Conservation (phyloP, 2,888 invertebrate genomes). For the Ectemnius cavifrons region DNA sequence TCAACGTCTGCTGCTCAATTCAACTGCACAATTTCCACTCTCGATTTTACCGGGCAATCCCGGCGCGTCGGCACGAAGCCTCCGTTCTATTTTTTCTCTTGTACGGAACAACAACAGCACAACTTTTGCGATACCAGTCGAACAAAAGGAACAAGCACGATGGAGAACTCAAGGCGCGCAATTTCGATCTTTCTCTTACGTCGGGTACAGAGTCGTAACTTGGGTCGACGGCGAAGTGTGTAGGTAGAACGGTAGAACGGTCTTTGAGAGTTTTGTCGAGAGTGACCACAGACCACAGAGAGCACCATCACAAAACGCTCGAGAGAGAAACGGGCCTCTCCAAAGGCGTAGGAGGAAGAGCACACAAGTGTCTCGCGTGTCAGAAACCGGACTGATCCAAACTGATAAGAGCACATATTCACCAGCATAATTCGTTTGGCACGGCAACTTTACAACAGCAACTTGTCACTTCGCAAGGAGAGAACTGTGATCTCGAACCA, state of each 20-base stretch:
- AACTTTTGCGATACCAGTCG: background rate
- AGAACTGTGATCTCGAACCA: background rate
- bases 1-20: background rate
- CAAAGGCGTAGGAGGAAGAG: slow-evolving; percentile 33
- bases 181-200: background rate
- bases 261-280: background rate
- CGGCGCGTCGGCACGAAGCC: background rate
- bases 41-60: background rate
- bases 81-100: background rate
- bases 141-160: background rate
- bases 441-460: too few relatives aligned
- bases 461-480: too few relatives aligned
- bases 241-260: background rate
- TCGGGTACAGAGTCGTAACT: background rate
- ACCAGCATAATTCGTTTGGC: too few relatives aligned
- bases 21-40: slow-evolving; percentile 1
- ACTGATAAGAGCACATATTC: too few relatives aligned
- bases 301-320: slow-evolving; percentile 51
- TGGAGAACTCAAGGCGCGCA: background rate
- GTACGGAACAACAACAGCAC: background rate
- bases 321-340: slow-evolving; percentile 36
- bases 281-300: slow-evolving; percentile 52
- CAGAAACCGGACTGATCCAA: background rate
- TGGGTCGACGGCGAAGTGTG: background rate
- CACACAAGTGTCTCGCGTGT: slow-evolving; percentile 28